Evolutionary conservation across 2,888 invertebrate species (phyloP).

Genomic region (Drosophila subquinaria): DNA sequence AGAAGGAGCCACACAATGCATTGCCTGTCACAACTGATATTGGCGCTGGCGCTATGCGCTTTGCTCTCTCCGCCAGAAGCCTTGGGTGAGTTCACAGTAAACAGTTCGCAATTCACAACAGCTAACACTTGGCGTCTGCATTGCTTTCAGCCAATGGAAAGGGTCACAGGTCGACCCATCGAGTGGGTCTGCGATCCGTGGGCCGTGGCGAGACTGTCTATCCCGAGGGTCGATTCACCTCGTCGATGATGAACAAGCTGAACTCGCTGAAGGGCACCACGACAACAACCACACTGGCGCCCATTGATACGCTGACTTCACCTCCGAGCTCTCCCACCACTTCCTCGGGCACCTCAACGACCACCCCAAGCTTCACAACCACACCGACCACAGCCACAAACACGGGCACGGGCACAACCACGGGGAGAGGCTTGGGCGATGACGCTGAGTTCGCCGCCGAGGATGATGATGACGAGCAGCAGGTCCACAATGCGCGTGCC

Average conservation of each 20-base stretch:
- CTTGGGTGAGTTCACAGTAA: slow-evolving; percentile 53
- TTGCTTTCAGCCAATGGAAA: slow-evolving; percentile 20
- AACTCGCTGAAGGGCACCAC: slow-evolving; percentile 39
- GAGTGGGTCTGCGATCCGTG: slow-evolving; percentile 38
- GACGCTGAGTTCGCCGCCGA: slow-evolving; percentile 15
- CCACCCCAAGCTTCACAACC: not conserved
- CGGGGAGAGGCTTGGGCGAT: slow-evolving; percentile 17
- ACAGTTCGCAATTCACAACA: not conserved
- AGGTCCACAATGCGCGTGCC: slow-evolving; percentile 6
- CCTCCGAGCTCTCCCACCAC: accelerated
- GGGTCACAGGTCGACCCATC: slow-evolving; percentile 41
- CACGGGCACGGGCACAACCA: not conserved
- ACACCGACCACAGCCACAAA: not conserved
- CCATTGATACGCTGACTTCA: not conserved
- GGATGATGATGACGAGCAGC: slow-evolving; percentile 14
- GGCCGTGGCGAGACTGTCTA: slow-evolving; percentile 51
- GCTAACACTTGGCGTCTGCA: not conserved
- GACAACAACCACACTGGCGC: slow-evolving; percentile 28
- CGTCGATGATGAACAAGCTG: slow-evolving; percentile 63
- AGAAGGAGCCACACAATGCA: slow-evolving; percentile 49
- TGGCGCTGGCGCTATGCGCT: slow-evolving; percentile 67
- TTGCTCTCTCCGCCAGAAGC: slow-evolving; percentile 42
- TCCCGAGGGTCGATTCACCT: slow-evolving; percentile 66
- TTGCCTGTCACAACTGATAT: slow-evolving; percentile 50
- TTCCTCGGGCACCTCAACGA: not conserved